These are phyloP conservation scores for Gila robusta DNA, from an alignment of 2,797 vertebrate genomes.

Conservation along the genomic window DNA sequence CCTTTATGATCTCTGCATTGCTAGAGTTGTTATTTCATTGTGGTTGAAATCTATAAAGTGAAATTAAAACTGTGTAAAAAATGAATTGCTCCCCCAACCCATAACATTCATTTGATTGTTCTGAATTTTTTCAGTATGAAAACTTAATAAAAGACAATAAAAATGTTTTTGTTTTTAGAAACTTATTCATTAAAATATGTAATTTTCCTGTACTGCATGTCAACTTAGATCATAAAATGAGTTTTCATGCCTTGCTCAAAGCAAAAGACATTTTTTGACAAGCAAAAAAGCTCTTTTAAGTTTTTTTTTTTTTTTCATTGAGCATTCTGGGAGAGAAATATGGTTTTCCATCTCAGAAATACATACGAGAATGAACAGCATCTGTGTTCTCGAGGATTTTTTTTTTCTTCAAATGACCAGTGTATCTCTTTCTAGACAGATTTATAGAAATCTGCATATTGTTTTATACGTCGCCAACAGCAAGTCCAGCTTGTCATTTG, in stretches of 20 bases:
- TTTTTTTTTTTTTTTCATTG: slow-evolving; percentile 10
- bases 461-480: slow-evolving; percentile 14
- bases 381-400: slow-evolving; percentile 36
- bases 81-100: slow-evolving; percentile 14
- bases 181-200: slow-evolving; percentile 23
- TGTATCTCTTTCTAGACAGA: slow-evolving; percentile 39
- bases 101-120: slow-evolving; percentile 32
- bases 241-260: slow-evolving; percentile 30
- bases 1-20: slow-evolving; percentile 26
- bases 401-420: slow-evolving; percentile 1
- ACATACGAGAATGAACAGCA: slow-evolving; percentile 18
- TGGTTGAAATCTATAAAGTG: slow-evolving; percentile 45
- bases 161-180: slow-evolving; percentile 18
- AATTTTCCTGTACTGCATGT: slow-evolving; percentile 20
- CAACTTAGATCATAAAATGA: slow-evolving; percentile 22
- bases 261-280: slow-evolving; percentile 10
- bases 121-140: slow-evolving; percentile 32
- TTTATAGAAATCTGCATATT: slow-evolving; percentile 36
- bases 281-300: slow-evolving; percentile 1
- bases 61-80: slow-evolving; percentile 39
- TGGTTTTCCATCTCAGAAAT: slow-evolving; percentile 37
- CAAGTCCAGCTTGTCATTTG: neutral
- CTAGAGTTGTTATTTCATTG: slow-evolving; percentile 44
- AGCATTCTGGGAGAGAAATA: slow-evolving; percentile 24
- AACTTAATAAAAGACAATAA: neutral